Percentiles rank a stretch among this genome's conserved stretches.
These are phyloP conservation scores for Scylla paramamosain DNA, from an alignment of 1,140 invertebrate genomes.

Conservation along the genomic window DNA sequence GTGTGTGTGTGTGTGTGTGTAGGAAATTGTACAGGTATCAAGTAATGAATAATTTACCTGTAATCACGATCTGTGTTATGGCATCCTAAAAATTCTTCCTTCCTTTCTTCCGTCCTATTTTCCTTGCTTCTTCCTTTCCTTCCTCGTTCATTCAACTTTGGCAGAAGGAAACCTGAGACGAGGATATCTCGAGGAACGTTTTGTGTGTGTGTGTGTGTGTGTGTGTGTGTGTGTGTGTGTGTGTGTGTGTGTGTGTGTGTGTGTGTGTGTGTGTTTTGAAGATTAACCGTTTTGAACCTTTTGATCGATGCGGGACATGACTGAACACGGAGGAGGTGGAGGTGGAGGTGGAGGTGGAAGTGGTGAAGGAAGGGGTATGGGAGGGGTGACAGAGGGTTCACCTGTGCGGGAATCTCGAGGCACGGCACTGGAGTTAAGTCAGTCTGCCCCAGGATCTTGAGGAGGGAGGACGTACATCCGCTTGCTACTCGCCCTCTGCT, in stretches of 20 bases:
- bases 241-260: conserved; percentile 28
- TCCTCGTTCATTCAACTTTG: no score
- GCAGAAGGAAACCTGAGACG: no score
- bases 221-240: conserved; percentile 11
- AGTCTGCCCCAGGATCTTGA: conserved; percentile 40
- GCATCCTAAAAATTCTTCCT: no score
- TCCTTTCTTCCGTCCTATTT: background rate
- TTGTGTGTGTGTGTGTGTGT: conserved; percentile 32
- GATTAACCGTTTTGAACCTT: background rate
- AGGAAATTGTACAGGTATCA: background rate
- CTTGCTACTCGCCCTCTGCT: background rate
- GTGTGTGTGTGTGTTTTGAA: conserved; percentile 32
- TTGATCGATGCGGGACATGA: conserved; percentile 34
- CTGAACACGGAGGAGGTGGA: background rate
- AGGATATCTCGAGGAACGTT: background rate
- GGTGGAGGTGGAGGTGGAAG: background rate
- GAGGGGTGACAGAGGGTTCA: conserved; percentile 7
- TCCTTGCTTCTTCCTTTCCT: background rate
- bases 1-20: background rate
- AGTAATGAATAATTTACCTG: no score
- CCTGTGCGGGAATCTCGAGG: background rate
- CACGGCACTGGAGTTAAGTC: background rate
- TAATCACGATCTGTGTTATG: no score
- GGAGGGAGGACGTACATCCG: conserved; percentile 32
- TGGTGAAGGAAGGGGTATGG: background rate